phyloP scores from a whole-genome alignment of 2,113 vertebrate species.

The Platysternon megacephalum region DNA sequence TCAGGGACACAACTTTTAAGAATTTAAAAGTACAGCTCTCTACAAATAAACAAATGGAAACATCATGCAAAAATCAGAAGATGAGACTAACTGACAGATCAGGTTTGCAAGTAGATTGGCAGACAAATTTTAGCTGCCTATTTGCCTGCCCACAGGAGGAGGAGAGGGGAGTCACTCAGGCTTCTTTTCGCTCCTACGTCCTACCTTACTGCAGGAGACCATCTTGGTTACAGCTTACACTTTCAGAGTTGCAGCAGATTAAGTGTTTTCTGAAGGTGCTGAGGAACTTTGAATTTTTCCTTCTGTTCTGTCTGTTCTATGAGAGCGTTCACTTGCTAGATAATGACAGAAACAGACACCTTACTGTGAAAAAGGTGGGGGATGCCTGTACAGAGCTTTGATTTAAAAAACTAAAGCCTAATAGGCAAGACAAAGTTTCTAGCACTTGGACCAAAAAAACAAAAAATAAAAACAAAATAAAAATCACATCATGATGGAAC shows the following conservation, averaged over 20 bases:
- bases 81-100: background rate
- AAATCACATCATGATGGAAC: constrained; percentile 10
- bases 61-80: constrained; percentile 64
- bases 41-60: constrained; percentile 58
- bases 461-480: too few relatives aligned
- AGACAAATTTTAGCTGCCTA: background rate
- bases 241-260: constrained; percentile 6
- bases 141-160: background rate
- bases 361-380: background rate
- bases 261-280: constrained; percentile 60
- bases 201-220: background rate
- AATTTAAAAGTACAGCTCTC: constrained; percentile 57
- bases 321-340: background rate
- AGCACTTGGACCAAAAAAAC: constrained; percentile 39
- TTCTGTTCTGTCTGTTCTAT: constrained; percentile 21
- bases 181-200: background rate
- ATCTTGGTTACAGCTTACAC: constrained; percentile 34
- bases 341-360: background rate
- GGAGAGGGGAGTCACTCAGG: background rate
- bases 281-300: constrained; percentile 41
- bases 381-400: background rate
- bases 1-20: constrained; percentile 31
- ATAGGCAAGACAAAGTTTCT: constrained; percentile 51
- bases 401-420: constrained; percentile 40
- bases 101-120: background rate